Evolutionary conservation across 2,113 vertebrate species (phyloP), one percentile per base, ranked within the genome.

Genomic region (Mungos mungo): DNA sequence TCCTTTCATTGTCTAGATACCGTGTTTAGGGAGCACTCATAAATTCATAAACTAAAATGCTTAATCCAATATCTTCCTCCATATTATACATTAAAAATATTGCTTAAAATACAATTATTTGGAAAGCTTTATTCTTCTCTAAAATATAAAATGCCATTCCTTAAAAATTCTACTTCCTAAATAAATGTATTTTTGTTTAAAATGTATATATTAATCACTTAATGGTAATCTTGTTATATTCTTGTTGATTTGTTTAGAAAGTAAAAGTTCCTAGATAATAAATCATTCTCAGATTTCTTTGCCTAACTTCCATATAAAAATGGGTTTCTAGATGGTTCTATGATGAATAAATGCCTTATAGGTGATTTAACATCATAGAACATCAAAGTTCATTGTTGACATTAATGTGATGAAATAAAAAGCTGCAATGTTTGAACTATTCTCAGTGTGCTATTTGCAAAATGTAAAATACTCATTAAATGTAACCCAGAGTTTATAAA

Each of bases 321-420:
- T 97, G 88, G 91, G 77, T 98, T 98, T 98, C 96, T 96, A 98
- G 97, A 96, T 94, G 84, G 63, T 79, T 79, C 41, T 74, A 68
- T 95, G 96, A 96, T 85, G 95, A 97, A 93, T 0, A 35, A 98
- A 98, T 54, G 31, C 33, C 83, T 97, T 88, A 94, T 80, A 96
- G 95, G 86, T 97, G 95, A 91, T 96, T 97, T 96, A 69, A 98
- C 85, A 97, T 98, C 93, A 82, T 63, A 96, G 93, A 98, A 97
- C 95, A 98, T 98, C 94, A 98, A 96, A 98, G 97, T 84, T 96
- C 0, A 0, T 90, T 96, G 92, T 96, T 98, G 96, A 98, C 90
- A 95, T 97, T 97, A 97, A 97, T 95, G 95, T 94, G 95, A 97
- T 97, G 88, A 97, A 98, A 97, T 96, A 93, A 89, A 98, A 98